A percentile compares a stretch with the other conserved stretches of the same genome.
Evolutionary conservation across 2,888 invertebrate genomes (phyloP).

Genomic region (Gasteruption jaculator): DNA sequence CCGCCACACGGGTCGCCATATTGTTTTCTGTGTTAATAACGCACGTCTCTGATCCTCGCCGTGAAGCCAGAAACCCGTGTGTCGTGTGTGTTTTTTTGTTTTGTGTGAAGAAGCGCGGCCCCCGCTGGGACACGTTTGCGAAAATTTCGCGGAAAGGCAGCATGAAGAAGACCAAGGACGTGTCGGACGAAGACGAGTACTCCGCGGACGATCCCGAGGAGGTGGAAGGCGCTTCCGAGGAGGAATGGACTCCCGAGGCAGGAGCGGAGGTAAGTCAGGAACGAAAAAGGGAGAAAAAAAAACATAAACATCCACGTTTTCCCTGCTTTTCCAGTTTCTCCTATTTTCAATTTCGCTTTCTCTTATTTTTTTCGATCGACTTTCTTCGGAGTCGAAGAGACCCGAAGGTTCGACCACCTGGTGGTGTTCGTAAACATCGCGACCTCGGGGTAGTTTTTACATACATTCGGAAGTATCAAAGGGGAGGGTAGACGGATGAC

Average conservation of each 20-base stretch:
- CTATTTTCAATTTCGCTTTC: too few relatives aligned
- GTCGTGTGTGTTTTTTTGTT: constrained; percentile 7
- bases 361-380: too few relatives aligned
- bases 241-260: constrained; percentile 49
- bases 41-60: constrained; percentile 26
- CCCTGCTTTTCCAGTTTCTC: not conserved
- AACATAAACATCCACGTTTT: not conserved
- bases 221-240: constrained; percentile 49
- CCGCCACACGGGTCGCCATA: constrained; percentile 36
- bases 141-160: constrained; percentile 47
- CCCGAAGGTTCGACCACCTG: too few relatives aligned
- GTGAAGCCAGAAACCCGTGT: too few relatives aligned
- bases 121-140: too few relatives aligned
- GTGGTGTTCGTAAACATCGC: too few relatives aligned
- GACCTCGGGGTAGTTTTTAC: too few relatives aligned
- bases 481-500: too few relatives aligned
- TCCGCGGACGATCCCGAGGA: constrained; percentile 52
- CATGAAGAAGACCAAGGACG: constrained; percentile 49
- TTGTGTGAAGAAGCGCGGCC: constrained; percentile 25
- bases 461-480: too few relatives aligned
- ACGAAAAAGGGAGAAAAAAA: constrained; percentile 1
- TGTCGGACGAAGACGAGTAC: constrained; percentile 48
- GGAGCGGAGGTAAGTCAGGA: constrained; percentile 39
- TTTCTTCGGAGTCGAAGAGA: too few relatives aligned
- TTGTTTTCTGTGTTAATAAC: constrained; percentile 38